Percentiles rank a stretch among this genome's conserved stretches.
Conservation (phyloP, 1,140 invertebrate species). For the Drosophila sulfurigaster region DNA sequence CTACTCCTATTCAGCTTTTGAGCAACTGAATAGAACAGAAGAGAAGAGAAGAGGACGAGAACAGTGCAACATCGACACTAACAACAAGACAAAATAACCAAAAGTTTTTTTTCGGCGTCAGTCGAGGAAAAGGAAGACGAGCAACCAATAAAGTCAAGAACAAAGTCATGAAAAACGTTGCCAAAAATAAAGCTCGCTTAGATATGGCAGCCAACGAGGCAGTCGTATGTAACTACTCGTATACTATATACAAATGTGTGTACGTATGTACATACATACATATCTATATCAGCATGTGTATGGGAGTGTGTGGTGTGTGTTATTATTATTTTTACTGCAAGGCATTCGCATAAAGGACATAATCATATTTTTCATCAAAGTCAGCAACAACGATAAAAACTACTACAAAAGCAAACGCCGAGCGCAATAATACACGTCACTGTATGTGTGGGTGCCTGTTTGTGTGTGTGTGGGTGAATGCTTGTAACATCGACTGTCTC, state of each 20-base stretch:
- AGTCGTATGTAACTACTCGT: slow-evolving; percentile 30
- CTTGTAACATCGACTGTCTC: slow-evolving; percentile 21
- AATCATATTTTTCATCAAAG: slow-evolving; percentile 84
- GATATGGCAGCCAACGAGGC: slow-evolving; percentile 25
- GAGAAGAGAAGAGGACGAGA: no score
- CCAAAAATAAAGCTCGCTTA: slow-evolving; percentile 57
- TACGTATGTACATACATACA: not conserved
- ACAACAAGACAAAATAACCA: slow-evolving; percentile 23
- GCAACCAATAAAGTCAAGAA: slow-evolving; percentile 78
- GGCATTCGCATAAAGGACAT: slow-evolving; percentile 83
- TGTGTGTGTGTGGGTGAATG: slow-evolving; percentile 20
- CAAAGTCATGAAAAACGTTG: slow-evolving; percentile 81
- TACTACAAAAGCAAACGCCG: slow-evolving; percentile 59
- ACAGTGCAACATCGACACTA: not conserved
- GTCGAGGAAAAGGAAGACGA: slow-evolving; percentile 45
- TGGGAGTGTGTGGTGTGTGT: slow-evolving; percentile 45
- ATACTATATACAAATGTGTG: slow-evolving; percentile 46
- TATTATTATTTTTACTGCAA: slow-evolving; percentile 84
- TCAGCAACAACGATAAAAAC: slow-evolving; percentile 82
- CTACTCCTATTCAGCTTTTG: not conserved
- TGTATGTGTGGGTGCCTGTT: slow-evolving; percentile 27
- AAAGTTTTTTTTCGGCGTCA: slow-evolving; percentile 59
- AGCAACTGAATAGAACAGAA: not conserved
- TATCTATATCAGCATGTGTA: slow-evolving; percentile 1
- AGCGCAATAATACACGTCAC: slow-evolving; percentile 51